A percentile compares a stretch with the other conserved stretches of the same genome.
Evolutionary conservation across 2,797 vertebrate species (phyloP).

Genomic region (Spinus pinus): DNA sequence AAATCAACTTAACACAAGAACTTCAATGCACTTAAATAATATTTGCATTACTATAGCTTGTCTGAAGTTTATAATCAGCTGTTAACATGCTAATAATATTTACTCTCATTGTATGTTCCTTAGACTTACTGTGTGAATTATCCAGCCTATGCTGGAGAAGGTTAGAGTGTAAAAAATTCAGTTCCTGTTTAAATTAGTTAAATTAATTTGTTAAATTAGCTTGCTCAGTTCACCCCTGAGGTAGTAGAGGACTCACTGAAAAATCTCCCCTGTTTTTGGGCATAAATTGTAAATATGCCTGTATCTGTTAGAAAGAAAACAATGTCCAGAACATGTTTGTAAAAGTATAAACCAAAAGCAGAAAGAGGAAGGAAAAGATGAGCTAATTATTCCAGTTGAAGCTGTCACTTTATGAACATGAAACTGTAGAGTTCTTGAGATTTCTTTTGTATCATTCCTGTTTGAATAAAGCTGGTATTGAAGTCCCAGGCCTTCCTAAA

Average conservation of each 20-base stretch:
- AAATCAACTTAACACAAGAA: not conserved
- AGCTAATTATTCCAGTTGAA: conserved; percentile 24
- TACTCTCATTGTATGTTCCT: not conserved
- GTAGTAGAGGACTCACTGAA: not conserved
- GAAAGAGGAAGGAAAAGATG: conserved; percentile 10
- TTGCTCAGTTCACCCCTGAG: not conserved
- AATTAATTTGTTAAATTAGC: not conserved
- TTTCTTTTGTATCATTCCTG: not conserved
- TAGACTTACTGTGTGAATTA: not conserved
- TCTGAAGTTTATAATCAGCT: not conserved
- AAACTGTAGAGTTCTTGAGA: conserved; percentile 1
- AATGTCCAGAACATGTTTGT: not conserved
- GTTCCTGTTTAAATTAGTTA: not conserved
- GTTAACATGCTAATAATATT: not conserved
- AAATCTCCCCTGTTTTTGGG: fast-evolving
- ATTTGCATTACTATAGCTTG: not conserved
- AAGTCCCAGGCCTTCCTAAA: not conserved
- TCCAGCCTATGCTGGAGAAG: not conserved
- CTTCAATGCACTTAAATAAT: not conserved
- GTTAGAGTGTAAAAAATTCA: not conserved
- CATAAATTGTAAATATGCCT: not conserved
- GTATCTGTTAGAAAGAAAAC: not conserved
- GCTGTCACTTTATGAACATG: not conserved
- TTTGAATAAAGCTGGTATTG: conserved; percentile 21
- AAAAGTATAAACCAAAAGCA: not conserved